These are phyloP conservation scores for Oedothorax gibbosus DNA, from an alignment of 1,140 invertebrate species.

Conservation along the genomic window DNA sequence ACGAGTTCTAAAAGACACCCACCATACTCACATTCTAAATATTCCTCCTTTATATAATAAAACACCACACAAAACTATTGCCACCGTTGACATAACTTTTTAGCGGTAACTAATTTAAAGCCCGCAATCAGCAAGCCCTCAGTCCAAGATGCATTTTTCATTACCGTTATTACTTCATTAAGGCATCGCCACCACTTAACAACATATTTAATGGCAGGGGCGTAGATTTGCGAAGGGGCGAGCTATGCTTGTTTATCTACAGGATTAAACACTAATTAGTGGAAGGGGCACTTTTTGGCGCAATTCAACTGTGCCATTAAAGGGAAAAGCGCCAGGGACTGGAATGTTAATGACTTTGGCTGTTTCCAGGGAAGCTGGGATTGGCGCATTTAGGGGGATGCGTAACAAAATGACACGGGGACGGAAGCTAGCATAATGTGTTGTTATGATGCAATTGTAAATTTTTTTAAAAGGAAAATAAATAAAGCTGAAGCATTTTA, in stretches of 20 bases:
- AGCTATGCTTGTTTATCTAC: constrained; percentile 42
- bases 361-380: background rate
- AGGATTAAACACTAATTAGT: constrained; percentile 57
- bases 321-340: constrained; percentile 1
- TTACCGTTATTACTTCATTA: constrained; percentile 57
- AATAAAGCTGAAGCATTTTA: too few relatives aligned
- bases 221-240: constrained; percentile 42
- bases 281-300: constrained; percentile 23
- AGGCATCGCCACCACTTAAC: constrained; percentile 34
- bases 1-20: too few relatives aligned
- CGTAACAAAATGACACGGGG: constrained; percentile 16
- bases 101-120: too few relatives aligned
- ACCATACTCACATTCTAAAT: too few relatives aligned
- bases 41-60: too few relatives aligned
- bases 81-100: too few relatives aligned
- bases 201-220: constrained; percentile 47
- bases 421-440: background rate
- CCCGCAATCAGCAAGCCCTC: too few relatives aligned
- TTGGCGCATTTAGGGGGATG: background rate
- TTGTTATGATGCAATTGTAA: too few relatives aligned
- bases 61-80: too few relatives aligned
- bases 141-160: constrained; percentile 49
- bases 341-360: constrained; percentile 50
- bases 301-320: constrained; percentile 28
- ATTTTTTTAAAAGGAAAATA: too few relatives aligned